A percentile compares a stretch with the other conserved stretches of the same genome.
Conservation (phyloP, 1,140 invertebrate genomes). For the Euura lappo region DNA sequence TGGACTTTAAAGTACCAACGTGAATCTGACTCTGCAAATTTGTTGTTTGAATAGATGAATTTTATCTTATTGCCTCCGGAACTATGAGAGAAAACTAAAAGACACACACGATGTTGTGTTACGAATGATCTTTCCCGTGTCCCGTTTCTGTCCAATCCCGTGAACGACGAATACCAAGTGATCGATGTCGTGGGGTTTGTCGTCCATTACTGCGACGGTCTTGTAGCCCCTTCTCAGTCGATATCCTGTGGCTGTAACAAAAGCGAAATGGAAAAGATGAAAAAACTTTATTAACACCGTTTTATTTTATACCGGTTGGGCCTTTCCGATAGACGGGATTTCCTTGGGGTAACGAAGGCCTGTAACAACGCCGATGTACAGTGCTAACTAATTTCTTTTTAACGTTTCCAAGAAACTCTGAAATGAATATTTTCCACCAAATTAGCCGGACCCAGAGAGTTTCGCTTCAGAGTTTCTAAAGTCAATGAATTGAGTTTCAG, state of each 20-base stretch:
- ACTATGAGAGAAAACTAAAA: not conserved
- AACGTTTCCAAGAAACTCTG: constrained; percentile 1
- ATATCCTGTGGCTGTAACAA: constrained; percentile 65
- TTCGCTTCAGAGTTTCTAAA: no score
- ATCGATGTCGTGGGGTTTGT: constrained; percentile 75
- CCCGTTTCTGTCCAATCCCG: constrained; percentile 80
- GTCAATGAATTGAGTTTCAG: no score
- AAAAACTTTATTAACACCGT: not conserved
- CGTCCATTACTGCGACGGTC: constrained; percentile 61
- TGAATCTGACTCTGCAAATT: not conserved
- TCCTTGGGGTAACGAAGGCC: constrained; percentile 4
- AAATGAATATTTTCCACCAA: not conserved
- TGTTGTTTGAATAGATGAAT: not conserved
- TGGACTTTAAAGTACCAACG: not conserved
- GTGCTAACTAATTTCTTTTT: not conserved
- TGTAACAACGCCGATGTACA: not conserved
- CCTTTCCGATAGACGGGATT: not conserved
- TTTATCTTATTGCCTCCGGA: constrained; percentile 2
- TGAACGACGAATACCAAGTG: constrained; percentile 81
- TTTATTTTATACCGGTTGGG: not conserved
- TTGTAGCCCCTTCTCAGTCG: constrained; percentile 71
- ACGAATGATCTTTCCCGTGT: constrained; percentile 73
- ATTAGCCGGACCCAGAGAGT: no score
- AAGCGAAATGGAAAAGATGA: constrained; percentile 10
- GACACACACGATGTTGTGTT: constrained; percentile 70